Conservation (phyloP, 2,113 vertebrate species). For the Muscicapa adusta region DNA sequence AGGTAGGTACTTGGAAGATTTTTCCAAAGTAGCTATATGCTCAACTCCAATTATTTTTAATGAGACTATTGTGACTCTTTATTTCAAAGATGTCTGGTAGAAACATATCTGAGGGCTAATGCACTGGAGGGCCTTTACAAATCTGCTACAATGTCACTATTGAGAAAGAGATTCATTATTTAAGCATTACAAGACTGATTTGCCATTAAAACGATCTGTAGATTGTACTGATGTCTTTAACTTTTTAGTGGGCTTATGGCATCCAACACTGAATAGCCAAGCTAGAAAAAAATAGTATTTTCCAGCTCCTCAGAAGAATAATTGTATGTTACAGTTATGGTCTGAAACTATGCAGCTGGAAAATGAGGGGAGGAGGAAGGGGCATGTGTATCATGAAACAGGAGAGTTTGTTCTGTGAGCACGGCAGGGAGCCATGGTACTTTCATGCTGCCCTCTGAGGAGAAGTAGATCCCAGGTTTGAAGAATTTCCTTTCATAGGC, state of each 20-base stretch:
- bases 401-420: fast-evolving
- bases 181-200: neutral
- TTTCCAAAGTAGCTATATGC: neutral
- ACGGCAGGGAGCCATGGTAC: fast-evolving
- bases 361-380: neutral
- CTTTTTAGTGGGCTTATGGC: neutral
- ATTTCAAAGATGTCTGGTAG: neutral
- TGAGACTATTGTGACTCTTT: neutral
- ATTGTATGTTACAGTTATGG: neutral
- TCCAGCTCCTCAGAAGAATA: neutral
- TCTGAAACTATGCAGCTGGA: neutral
- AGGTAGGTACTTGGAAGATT: neutral
- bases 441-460: neutral
- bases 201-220: neutral
- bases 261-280: neutral
- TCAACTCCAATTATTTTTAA: slow-evolving; percentile 2
- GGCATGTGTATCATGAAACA: fast-evolving
- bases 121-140: neutral
- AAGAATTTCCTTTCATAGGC: neutral
- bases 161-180: neutral
- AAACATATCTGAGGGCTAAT: neutral
- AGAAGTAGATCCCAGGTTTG: neutral
- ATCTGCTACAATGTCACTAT: neutral
- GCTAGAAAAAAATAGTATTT: neutral
- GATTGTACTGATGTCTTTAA: neutral